A percentile compares a stretch with the other conserved stretches of the same genome.
phyloP scores from a whole-genome alignment of 1,140 invertebrate species.

The Aphis gossypii region DNA sequence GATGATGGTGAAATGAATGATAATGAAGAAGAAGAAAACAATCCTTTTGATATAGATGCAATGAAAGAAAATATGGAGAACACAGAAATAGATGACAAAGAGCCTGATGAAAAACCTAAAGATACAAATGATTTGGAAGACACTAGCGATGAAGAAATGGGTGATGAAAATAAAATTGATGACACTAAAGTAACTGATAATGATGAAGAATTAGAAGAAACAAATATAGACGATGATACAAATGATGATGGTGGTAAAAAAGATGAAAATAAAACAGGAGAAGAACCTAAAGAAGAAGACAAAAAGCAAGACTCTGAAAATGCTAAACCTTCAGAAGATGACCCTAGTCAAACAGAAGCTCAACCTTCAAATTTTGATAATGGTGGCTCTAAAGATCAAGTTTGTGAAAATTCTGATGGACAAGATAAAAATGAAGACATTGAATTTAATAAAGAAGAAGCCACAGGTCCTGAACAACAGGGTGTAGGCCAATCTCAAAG shows the following conservation, averaged over 20 bases:
- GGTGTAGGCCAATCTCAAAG: constrained; percentile 69
- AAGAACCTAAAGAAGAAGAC: constrained; percentile 63
- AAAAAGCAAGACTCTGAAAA: constrained; percentile 65
- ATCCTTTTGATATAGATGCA: constrained; percentile 83
- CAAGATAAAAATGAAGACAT: constrained; percentile 55
- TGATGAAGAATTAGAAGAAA: constrained; percentile 59
- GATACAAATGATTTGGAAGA: constrained; percentile 60
- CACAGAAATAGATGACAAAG: constrained; percentile 59
- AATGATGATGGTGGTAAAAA: constrained; percentile 62
- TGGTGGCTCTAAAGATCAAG: constrained; percentile 63
- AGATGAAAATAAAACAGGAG: constrained; percentile 63
- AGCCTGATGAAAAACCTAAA: constrained; percentile 60
- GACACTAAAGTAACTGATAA: constrained; percentile 60
- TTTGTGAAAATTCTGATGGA: constrained; percentile 58
- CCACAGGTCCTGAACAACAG: constrained; percentile 66
- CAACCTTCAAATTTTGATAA: constrained; percentile 61
- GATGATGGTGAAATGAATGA: constrained; percentile 76
- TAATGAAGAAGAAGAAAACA: constrained; percentile 69
- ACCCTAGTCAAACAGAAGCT: constrained; percentile 65
- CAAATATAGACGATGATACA: constrained; percentile 61
- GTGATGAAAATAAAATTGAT: constrained; percentile 60
- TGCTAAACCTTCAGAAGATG: constrained; percentile 69
- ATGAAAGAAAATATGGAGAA: constrained; percentile 69
- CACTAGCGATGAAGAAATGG: constrained; percentile 60
- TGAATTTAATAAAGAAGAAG: constrained; percentile 58